Base-by-base conservation (phyloP, 2,797 vertebrate species). In the Hydrophis major region DNA sequence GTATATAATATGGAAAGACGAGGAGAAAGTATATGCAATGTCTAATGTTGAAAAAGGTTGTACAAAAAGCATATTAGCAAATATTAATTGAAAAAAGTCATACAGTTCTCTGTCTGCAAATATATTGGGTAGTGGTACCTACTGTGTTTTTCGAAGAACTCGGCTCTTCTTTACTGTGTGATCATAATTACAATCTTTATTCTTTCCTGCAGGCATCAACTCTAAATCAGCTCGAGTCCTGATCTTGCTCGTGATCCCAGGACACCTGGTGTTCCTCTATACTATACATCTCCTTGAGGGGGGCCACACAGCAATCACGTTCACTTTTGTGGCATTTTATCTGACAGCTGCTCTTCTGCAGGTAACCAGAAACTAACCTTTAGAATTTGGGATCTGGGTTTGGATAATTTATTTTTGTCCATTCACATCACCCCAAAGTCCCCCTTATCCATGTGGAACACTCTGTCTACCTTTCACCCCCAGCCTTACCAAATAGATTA, bases 181-280 rank as follows among this genome's bases (percentile, higher is more conserved):
- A 90, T 7, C 1, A 0, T 92, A 89, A 4, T 93, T 13, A 93
- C 50, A 12, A 25, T 55, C 10, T 16, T 57, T 90, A 20, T 91
- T 94, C 94, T 4, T 96, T 88, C 74, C 95, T 91, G 50, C 97
- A 99, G 99, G 98, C 60, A 97, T 99, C 93, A 99, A 99, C 97
- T 99, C 99, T 37, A 98, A 98, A 94, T 99, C 99, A 0, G 99
- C 99, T 0, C 97, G 98, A 4, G 99, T 99, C 60, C 97, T 99
- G 93, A 98, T 99, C 95, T 96, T 98, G 92, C 97, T 99, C 96
- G 99, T 99, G 27, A 88, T 99, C 50, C 99, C 99, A 0, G 99
- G 99, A 86, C 99, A 99, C 94, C 97, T 99, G 28, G 95, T 99
- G 93, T 99, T 99, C 97, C 98, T 99, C 86, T 99, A 98, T 87